Base-by-base conservation (phyloP, 64 coral and sea anemone genomes). In the Dendronephthya gigantea region DNA sequence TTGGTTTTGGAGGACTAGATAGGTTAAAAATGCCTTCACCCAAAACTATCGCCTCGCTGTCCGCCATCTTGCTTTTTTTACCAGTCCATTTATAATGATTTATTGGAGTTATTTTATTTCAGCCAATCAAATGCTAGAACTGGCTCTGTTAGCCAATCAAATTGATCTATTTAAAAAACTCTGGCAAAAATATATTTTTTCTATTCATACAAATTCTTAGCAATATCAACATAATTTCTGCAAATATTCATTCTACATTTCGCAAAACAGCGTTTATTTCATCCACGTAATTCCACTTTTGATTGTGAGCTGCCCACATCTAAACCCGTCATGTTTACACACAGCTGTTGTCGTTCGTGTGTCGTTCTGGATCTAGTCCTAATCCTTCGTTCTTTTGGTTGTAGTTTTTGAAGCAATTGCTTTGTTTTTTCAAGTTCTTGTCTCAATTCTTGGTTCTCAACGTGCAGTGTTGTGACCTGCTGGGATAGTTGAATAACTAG, bases 1-100 rank as follows among this genome's bases (percentile, higher is more conserved):
- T 79, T 12, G 72, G 72, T 79, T 79, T 79, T 34, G 72, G 72
- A 36, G 72, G 72, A 29, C 72, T 79, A 33, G 72, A 79, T 79
- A 79, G 37, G 72, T 79, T 79, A 15, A 79, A 12, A 0, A 79
- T 79, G 10, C 22, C 36, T 79, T 79, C 72, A 6, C 15, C 11
- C 22, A 29, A 45, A 45, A 11, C 72, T 15, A 17, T 34, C 31
- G n/a, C 69, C 7, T 31, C 36, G 32, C 36, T 19, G 32, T 79
- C 72, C 72, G 72, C 72, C 72, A 79, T 79, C 29, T 79, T 79
- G 72, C 36, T 62, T 62, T 62, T 62, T 62, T 27, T 2, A 19
- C 55, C 25, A n/a, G 55, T 62, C 55, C 55, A 62, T 11, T 45
- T 45, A 45, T 45, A 6, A 4, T 45, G 4, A 45, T 45, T 45